Evolutionary conservation across 2,797 vertebrate genomes (phyloP).

Genomic region (Myotis myotis): DNA sequence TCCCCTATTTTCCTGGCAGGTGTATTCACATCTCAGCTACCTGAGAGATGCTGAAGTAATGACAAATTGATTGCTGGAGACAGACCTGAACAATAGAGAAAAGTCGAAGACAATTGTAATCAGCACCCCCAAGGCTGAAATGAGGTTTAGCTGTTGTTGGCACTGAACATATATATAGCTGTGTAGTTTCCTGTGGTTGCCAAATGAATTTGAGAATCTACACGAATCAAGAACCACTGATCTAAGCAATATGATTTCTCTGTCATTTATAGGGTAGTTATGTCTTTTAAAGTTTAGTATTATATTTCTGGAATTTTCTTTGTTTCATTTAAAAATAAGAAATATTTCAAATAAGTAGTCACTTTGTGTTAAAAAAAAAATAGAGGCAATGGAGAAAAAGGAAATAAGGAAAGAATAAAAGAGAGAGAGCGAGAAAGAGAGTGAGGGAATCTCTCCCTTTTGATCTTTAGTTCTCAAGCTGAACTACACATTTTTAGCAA

Average conservation of each 20-base stretch:
- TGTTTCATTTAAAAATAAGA: constrained; percentile 4
- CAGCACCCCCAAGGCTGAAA: background rate
- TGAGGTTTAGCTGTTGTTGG: background rate
- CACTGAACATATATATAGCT: background rate
- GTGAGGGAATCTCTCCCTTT: background rate
- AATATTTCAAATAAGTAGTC: background rate
- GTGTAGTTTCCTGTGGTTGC: background rate
- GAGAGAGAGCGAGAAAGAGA: background rate
- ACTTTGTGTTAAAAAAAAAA: background rate
- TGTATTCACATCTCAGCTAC: background rate
- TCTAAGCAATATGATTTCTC: background rate
- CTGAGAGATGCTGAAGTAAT: background rate
- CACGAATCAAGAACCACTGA: background rate
- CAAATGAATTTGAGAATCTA: background rate
- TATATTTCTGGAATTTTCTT: constrained; percentile 17
- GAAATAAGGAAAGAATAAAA: background rate
- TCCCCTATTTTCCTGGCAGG: background rate
- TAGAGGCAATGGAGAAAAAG: background rate
- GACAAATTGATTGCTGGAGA: background rate
- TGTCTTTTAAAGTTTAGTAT: background rate
- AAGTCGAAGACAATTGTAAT: background rate
- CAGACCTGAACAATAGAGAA: background rate
- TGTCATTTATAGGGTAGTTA: background rate
- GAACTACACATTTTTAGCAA: background rate
- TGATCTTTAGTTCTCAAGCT: background rate